Percentiles rank a stretch among this genome's conserved stretches.
These are phyloP conservation scores for Teinopalpus imperialis DNA, from an alignment of 2,888 invertebrate genomes.

Conservation along the genomic window DNA sequence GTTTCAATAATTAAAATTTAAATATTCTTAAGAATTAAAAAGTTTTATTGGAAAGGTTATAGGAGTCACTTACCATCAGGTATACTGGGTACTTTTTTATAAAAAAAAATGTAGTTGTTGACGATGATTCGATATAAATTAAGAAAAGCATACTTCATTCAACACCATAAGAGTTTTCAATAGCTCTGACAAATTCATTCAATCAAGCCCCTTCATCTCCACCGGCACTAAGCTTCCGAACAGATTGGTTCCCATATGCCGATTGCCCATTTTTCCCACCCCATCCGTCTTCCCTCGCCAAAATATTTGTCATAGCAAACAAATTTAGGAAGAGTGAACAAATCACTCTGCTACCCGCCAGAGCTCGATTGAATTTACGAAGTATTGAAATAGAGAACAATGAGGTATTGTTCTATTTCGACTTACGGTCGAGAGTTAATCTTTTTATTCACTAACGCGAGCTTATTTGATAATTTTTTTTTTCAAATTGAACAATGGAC, in stretches of 20 bases:
- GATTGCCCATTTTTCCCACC: conserved; percentile 25
- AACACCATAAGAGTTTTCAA: no score
- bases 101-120: no score
- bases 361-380: conserved; percentile 52
- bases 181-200: conserved; percentile 31
- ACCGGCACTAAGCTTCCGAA: conserved; percentile 35
- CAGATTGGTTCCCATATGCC: conserved; percentile 23
- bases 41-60: no score
- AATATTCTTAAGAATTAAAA: no score
- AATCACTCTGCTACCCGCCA: conserved; percentile 32
- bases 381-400: conserved; percentile 64
- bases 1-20: no score
- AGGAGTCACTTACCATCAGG: no score
- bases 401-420: conserved; percentile 59
- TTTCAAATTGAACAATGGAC: conserved; percentile 44
- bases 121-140: no score
- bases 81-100: no score
- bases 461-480: conserved; percentile 48
- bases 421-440: conserved; percentile 40
- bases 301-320: conserved; percentile 58
- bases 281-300: conserved; percentile 46
- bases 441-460: conserved; percentile 44
- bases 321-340: conserved; percentile 40
- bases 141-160: no score
- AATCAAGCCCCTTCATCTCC: conserved; percentile 33